Conservation (phyloP, 2,113 vertebrate genomes). For the Scomber scombrus region DNA sequence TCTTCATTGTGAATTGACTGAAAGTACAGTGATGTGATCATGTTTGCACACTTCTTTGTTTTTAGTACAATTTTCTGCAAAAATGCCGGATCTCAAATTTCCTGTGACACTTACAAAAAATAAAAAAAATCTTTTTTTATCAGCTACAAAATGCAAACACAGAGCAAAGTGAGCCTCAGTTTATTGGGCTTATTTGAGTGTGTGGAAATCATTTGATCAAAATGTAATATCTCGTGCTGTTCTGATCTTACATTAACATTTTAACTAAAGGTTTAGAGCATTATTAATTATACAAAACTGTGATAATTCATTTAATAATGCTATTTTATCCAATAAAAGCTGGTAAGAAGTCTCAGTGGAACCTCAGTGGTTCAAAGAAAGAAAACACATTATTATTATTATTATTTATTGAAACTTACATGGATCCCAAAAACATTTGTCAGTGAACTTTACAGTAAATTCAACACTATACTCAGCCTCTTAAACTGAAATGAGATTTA, state of each 20-base stretch:
- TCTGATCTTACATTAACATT: slow-evolving; percentile 18
- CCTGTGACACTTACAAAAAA: not conserved
- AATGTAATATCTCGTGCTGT: slow-evolving; percentile 5
- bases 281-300: not conserved
- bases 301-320: slow-evolving; percentile 4
- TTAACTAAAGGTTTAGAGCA: slow-evolving; percentile 7
- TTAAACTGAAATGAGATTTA: no score
- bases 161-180: not conserved
- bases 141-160: not conserved
- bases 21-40: not conserved
- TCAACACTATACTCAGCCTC: not conserved
- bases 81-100: not conserved
- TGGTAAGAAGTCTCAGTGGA: slow-evolving; percentile 1
- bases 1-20: not conserved
- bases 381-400: not conserved
- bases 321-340: slow-evolving; percentile 13
- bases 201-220: slow-evolving; percentile 23
- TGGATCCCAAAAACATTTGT: not conserved
- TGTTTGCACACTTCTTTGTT: no score
- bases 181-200: slow-evolving; percentile 16
- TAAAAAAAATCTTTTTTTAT: not conserved
- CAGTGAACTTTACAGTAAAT: not conserved
- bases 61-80: no score
- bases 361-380: not conserved
- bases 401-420: not conserved